Evolutionary conservation across 2,797 vertebrate genomes (phyloP).

Genomic region (Rhynchotus rufescens): DNA sequence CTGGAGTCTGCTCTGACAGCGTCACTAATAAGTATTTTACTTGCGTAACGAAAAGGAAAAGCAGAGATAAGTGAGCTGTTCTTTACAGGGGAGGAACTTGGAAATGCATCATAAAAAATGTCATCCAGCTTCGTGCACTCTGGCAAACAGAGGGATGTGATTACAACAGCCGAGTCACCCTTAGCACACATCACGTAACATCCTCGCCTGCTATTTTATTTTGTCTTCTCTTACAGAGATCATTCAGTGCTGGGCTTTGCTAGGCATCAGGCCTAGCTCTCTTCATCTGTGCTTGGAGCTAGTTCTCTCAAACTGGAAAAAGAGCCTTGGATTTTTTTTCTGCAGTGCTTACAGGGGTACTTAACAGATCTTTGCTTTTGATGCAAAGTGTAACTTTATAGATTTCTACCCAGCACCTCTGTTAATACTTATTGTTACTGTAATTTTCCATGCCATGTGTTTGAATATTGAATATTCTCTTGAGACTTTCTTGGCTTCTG

Average conservation of each 20-base stretch:
- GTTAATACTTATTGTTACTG: background rate
- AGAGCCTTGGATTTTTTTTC: background rate
- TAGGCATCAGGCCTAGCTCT: background rate
- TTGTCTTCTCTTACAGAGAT: background rate
- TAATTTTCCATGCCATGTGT: background rate
- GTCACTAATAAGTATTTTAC: conserved; percentile 70
- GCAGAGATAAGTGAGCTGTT: conserved; percentile 49
- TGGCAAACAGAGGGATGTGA: background rate
- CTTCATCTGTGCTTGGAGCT: background rate
- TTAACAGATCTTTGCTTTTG: background rate
- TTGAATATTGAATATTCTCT: background rate
- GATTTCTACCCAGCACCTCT: background rate
- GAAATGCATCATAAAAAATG: background rate
- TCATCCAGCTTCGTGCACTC: background rate
- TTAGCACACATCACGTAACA: fast-evolving
- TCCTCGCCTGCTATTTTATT: background rate
- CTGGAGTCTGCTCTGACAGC: conserved; percentile 22
- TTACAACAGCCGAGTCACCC: background rate
- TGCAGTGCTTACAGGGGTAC: background rate
- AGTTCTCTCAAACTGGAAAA: background rate
- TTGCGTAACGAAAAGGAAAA: conserved; percentile 49
- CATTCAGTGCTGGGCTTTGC: background rate
- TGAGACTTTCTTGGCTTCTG: background rate
- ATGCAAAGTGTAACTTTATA: background rate
- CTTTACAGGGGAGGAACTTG: conserved; percentile 17